Conservation (phyloP, 2,113 vertebrate genomes). For the Siniperca chuatsi region DNA sequence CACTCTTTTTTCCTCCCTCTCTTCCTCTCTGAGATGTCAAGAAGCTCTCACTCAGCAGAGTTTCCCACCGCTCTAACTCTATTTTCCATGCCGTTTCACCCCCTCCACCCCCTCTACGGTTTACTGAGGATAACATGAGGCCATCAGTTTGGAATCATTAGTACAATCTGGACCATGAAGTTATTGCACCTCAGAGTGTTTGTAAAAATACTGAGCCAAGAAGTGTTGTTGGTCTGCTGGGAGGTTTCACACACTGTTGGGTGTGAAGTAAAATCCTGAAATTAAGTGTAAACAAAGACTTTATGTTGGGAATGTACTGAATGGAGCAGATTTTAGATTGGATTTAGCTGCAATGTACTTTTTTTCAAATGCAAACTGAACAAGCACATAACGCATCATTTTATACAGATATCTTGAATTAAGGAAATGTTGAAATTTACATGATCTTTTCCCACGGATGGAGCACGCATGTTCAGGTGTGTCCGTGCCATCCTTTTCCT, state of each 20-base stretch:
- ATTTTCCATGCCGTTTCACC: conserved; percentile 48
- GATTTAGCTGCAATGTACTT: neutral
- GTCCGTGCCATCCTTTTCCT: neutral
- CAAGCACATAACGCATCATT: neutral
- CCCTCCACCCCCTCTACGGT: neutral
- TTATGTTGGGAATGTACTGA: neutral
- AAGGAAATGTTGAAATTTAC: neutral
- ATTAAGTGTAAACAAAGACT: conserved; percentile 16
- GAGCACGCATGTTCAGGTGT: too few species aligned
- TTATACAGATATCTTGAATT: neutral
- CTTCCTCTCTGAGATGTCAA: conserved; percentile 39
- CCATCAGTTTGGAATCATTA: conserved; percentile 65
- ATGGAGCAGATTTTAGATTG: neutral
- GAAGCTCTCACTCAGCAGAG: conserved; percentile 34
- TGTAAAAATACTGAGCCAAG: conserved; percentile 54
- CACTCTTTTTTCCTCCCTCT: conserved; percentile 24
- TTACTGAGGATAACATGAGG: conserved; percentile 55
- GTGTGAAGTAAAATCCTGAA: conserved; percentile 36
- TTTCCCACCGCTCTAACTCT: conserved; percentile 63
- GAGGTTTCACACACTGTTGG: conserved; percentile 35
- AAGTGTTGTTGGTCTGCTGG: conserved; percentile 47
- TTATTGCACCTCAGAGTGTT: conserved; percentile 70
- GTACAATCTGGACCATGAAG: conserved; percentile 57
- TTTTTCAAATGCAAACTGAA: neutral
- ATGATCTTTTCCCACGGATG: neutral